These are phyloP conservation scores for Chelmon rostratus DNA, from an alignment of 2,797 vertebrate genomes.

Conservation along the genomic window DNA sequence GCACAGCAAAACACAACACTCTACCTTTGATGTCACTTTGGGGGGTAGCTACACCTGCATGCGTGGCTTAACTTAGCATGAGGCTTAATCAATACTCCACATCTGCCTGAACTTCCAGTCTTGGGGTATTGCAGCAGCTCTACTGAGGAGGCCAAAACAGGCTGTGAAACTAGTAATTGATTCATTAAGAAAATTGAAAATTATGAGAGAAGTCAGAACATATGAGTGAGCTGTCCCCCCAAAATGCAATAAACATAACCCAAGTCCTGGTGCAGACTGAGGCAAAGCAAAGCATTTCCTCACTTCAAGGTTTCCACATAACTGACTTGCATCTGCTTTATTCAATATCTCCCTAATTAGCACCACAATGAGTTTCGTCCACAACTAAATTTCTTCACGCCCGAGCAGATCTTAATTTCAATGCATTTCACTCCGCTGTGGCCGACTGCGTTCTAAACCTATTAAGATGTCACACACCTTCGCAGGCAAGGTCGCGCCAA, in stretches of 20 bases:
- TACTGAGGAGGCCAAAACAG: background rate
- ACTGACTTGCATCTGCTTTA: slow-evolving; percentile 31
- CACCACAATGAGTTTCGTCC: slow-evolving; percentile 28
- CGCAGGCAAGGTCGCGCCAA: slow-evolving; percentile 62
- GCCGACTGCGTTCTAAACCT: slow-evolving; percentile 60
- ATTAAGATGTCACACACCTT: slow-evolving; percentile 70
- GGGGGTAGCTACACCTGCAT: background rate
- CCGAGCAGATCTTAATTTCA: slow-evolving; percentile 53
- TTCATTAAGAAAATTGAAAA: background rate
- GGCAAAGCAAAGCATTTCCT: slow-evolving; percentile 7
- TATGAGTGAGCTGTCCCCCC: background rate
- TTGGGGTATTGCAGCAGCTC: background rate
- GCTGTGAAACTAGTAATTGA: background rate
- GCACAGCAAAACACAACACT: background rate
- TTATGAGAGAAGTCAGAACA: background rate
- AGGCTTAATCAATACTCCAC: background rate
- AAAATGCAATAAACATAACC: background rate
- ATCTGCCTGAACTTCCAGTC: slow-evolving; percentile 10
- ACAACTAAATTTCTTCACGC: slow-evolving; percentile 46
- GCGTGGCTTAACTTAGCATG: slow-evolving; percentile 1
- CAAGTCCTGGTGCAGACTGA: background rate
- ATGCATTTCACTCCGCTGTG: slow-evolving; percentile 25
- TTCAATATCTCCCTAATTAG: slow-evolving; percentile 60
- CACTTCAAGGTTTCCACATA: slow-evolving; percentile 18
- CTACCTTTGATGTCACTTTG: background rate